phyloP scores from a whole-genome alignment of 1,140 invertebrate species.

The Lepidostoma basale region DNA sequence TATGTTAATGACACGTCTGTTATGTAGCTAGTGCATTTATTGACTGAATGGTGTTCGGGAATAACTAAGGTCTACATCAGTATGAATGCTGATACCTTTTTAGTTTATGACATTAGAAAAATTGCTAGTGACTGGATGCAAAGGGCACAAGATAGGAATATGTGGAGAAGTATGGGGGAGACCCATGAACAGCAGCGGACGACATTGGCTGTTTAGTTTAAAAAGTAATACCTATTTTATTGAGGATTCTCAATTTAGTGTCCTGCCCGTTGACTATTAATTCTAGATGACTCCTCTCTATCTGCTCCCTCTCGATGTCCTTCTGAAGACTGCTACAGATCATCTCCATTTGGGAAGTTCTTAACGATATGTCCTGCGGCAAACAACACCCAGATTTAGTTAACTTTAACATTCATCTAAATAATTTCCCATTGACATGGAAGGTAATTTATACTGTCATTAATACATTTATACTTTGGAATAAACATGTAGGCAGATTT shows the following conservation, averaged over 20 bases:
- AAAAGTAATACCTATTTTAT: constrained; percentile 35
- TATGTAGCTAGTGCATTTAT: too few relatives aligned
- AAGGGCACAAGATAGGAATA: too few relatives aligned
- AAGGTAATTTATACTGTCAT: background rate
- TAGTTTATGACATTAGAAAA: too few relatives aligned
- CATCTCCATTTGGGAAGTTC: constrained; percentile 28
- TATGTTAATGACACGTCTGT: background rate
- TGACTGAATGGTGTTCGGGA: too few relatives aligned
- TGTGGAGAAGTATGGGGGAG: too few relatives aligned
- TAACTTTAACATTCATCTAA: background rate
- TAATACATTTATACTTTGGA: background rate
- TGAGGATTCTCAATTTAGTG: constrained; percentile 36
- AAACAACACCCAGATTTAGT: background rate
- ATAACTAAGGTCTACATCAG: too few relatives aligned
- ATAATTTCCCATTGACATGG: background rate
- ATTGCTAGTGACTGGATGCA: too few relatives aligned
- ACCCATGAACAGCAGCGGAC: too few relatives aligned
- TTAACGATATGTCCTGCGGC: background rate
- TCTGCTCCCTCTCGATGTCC: constrained; percentile 31
- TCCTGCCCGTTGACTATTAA: constrained; percentile 41
- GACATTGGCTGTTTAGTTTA: too few relatives aligned
- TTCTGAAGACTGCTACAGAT: constrained; percentile 29
- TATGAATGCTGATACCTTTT: background rate
- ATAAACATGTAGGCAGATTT: background rate
- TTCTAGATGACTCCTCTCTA: constrained; percentile 38